A percentile compares a stretch with the other conserved stretches of the same genome.
Conservation (phyloP, 2,797 vertebrate species). For the Eleutherodactylus coqui region DNA sequence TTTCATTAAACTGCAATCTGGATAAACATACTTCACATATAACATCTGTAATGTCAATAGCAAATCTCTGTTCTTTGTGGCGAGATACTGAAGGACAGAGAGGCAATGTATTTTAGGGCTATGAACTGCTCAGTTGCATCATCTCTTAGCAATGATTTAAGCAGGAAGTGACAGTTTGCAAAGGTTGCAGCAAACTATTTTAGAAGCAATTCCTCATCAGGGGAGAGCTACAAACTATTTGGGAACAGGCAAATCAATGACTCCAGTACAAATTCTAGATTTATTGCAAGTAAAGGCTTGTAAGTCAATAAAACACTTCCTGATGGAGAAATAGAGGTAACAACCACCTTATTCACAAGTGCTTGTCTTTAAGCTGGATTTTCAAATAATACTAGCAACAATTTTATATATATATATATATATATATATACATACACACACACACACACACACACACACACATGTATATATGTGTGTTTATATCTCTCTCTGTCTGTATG, state of each 20-base stretch:
- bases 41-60: conserved; percentile 5
- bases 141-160: conserved; percentile 49
- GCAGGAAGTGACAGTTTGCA: conserved; percentile 40
- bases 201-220: conserved; percentile 35
- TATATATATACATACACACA: too few species aligned
- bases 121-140: conserved; percentile 45
- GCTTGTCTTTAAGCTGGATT: neutral
- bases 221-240: conserved; percentile 27
- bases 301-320: conserved; percentile 22
- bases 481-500: too few species aligned
- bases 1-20: neutral
- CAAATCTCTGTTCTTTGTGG: conserved; percentile 12
- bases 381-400: neutral
- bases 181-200: conserved; percentile 53
- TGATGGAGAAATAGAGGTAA: neutral
- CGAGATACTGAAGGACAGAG: conserved; percentile 34
- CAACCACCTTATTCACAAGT: neutral
- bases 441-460: too few species aligned
- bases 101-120: conserved; percentile 31
- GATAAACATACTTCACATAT: conserved; percentile 26
- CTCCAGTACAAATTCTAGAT: conserved; percentile 36
- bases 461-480: too few species aligned
- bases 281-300: conserved; percentile 41
- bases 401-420: neutral
- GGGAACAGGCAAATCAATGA: conserved; percentile 49